phyloP scores from a whole-genome alignment of 2,888 invertebrate species.

The Ferrisia virgata region DNA sequence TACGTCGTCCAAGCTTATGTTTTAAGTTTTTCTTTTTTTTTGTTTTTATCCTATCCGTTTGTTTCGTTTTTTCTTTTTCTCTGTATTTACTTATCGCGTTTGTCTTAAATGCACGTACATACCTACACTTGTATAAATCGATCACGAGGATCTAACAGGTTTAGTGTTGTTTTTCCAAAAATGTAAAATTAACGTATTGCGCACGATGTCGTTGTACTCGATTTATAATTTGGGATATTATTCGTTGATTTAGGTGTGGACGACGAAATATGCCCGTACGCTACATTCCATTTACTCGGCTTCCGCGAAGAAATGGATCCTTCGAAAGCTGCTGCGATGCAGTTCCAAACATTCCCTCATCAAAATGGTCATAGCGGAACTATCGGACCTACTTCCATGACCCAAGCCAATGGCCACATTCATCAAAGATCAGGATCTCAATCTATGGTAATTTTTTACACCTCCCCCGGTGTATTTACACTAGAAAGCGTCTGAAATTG shows the following conservation, averaged over 20 bases:
- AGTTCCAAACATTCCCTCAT: constrained; percentile 85
- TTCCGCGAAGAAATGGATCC: constrained; percentile 96
- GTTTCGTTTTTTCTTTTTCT: not conserved
- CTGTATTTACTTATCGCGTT: not conserved
- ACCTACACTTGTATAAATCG: no score
- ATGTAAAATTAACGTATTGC: constrained; percentile 28
- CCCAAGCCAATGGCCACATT: constrained; percentile 66
- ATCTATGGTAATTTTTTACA: constrained; percentile 65
- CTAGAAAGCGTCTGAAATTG: not conserved
- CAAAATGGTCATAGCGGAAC: constrained; percentile 71
- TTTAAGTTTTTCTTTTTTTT: not conserved
- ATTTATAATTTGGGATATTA: not conserved
- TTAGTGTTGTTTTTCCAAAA: constrained; percentile 48
- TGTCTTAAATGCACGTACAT: not conserved
- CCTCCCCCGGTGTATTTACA: not conserved
- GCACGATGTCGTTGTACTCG: not conserved
- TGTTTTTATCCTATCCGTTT: no score
- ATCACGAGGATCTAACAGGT: not conserved
- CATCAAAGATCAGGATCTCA: constrained; percentile 84
- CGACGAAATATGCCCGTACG: constrained; percentile 96
- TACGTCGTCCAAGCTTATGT: not conserved
- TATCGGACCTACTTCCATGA: constrained; percentile 69
- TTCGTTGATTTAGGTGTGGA: constrained; percentile 63
- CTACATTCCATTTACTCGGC: constrained; percentile 90
- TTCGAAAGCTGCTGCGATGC: constrained; percentile 69